phyloP scores from a whole-genome alignment of 2,113 vertebrate genomes.

The Sceloporus tristichus region DNA sequence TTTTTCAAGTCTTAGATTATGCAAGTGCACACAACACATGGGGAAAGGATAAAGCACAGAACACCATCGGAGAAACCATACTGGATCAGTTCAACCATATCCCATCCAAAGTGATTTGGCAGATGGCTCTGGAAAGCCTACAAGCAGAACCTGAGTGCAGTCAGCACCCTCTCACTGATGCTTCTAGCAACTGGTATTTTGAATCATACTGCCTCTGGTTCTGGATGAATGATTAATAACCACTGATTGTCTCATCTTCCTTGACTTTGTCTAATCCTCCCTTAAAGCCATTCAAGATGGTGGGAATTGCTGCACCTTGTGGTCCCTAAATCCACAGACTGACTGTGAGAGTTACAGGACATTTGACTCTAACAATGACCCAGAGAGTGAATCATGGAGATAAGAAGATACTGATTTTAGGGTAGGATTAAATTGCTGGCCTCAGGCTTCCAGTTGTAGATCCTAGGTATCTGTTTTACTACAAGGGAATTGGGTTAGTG shows the following conservation, averaged over 20 bases:
- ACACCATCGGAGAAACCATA: not conserved
- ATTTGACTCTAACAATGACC: not conserved
- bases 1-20: not conserved
- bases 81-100: not conserved
- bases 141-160: not conserved
- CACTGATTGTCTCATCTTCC: not conserved
- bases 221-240: not conserved
- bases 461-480: not conserved
- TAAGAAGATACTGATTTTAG: not conserved
- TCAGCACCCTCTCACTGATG: not conserved
- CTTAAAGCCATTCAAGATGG: not conserved
- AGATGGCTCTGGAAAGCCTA: not conserved
- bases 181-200: not conserved
- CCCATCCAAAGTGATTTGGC: not conserved
- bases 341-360: not conserved
- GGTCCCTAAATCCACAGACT: not conserved
- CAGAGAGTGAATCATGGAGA: not conserved
- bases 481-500: not conserved
- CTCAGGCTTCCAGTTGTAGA: not conserved
- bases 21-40: not conserved
- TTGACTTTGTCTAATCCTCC: not conserved
- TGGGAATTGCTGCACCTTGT: not conserved
- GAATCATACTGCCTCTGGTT: not conserved
- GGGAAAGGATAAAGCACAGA: not conserved
- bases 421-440: too few relatives aligned